Percentiles rank a stretch among this genome's conserved stretches.
phyloP scores from a whole-genome alignment of 1,140 invertebrate species.

The Saxidomus purpurata region DNA sequence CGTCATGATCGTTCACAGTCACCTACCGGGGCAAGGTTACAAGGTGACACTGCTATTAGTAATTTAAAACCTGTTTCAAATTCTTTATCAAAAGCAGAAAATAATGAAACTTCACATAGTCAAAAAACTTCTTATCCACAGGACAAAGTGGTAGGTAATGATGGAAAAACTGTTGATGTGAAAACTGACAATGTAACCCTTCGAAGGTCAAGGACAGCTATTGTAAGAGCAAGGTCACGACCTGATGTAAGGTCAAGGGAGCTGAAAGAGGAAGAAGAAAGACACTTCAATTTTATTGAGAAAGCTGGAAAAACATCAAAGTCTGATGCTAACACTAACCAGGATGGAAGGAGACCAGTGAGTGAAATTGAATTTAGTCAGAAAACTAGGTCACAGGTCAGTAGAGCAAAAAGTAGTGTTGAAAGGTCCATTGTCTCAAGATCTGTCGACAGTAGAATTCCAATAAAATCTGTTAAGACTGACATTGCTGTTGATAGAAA shows the following conservation, averaged over 20 bases:
- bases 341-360: constrained; percentile 9
- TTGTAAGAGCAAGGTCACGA: constrained; percentile 51
- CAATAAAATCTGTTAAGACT: neutral
- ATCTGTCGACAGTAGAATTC: constrained; percentile 24
- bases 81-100: constrained; percentile 28
- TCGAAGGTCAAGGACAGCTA: constrained; percentile 27
- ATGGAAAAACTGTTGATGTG: neutral
- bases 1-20: constrained; percentile 16
- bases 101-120: neutral
- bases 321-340: neutral
- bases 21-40: neutral
- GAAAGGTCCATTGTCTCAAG: neutral
- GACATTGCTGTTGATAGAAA: neutral
- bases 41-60: neutral
- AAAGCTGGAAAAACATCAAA: neutral
- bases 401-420: constrained; percentile 13
- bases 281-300: constrained; percentile 53
- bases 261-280: constrained; percentile 49
- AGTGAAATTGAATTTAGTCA: constrained; percentile 41
- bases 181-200: neutral
- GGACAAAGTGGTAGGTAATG: neutral
- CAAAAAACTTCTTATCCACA: constrained; percentile 14
- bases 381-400: neutral
- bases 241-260: constrained; percentile 11
- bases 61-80: constrained; percentile 2